Percentiles rank a stretch among this genome's conserved stretches.
Evolutionary conservation across 2,113 vertebrate species (phyloP).

Genomic region (Emydura subglobosa): DNA sequence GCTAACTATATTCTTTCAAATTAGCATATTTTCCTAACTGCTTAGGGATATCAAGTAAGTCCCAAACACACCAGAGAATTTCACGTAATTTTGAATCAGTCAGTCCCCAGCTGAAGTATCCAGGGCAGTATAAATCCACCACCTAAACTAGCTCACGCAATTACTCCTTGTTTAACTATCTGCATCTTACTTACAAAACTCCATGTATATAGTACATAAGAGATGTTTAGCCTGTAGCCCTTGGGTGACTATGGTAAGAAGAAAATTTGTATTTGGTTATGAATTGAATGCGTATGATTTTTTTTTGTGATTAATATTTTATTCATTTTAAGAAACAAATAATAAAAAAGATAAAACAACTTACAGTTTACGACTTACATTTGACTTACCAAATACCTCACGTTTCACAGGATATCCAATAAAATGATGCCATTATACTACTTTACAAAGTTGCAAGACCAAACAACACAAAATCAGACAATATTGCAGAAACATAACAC

Average conservation of each 20-base stretch:
- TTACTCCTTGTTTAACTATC: neutral
- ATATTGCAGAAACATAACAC: too few species aligned
- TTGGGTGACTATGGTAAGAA: neutral
- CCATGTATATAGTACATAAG: neutral
- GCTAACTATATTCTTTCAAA: constrained; percentile 25
- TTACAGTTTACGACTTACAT: too few species aligned
- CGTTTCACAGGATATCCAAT: neutral
- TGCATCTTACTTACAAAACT: neutral
- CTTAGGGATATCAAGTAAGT: constrained; percentile 1
- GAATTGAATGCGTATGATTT: neutral
- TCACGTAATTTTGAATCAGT: constrained; percentile 10
- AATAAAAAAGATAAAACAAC: neutral
- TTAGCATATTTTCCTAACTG: constrained; percentile 31
- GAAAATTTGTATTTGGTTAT: neutral
- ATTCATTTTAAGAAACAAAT: neutral
- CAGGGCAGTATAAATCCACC: neutral
- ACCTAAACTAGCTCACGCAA: neutral
- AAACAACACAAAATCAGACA: too few species aligned
- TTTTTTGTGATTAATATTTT: neutral
- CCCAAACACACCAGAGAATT: neutral
- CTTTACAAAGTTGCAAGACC: neutral
- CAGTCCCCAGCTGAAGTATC: neutral
- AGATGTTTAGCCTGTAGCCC: neutral
- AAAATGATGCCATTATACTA: neutral
- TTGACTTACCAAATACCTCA: neutral